Conservation (phyloP, 2,888 invertebrate species). For the Micropterix aruncella region DNA sequence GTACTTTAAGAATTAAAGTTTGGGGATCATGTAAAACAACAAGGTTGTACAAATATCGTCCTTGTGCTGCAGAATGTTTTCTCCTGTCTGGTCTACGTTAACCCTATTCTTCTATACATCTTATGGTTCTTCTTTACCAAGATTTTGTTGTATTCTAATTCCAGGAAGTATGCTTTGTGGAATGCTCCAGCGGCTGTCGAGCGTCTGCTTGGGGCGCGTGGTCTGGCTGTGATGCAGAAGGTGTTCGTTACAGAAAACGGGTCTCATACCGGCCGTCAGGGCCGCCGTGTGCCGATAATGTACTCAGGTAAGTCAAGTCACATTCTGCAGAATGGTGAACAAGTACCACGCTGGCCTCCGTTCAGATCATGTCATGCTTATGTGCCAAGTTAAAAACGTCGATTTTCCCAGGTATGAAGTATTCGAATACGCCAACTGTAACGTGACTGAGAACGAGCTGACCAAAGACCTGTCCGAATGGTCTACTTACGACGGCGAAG, state of each 20-base stretch:
- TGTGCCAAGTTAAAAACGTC: not conserved
- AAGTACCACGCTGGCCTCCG: too few species aligned
- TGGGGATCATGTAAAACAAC: too few species aligned
- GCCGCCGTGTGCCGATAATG: conserved; percentile 10
- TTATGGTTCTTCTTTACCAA: too few species aligned
- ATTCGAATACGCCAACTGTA: conserved; percentile 12
- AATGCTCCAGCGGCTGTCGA: conserved; percentile 11
- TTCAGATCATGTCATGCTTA: too few species aligned
- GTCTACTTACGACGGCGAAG: conserved; percentile 6
- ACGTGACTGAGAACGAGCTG: conserved; percentile 9
- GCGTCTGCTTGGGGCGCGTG: conserved; percentile 11
- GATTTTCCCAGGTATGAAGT: conserved; percentile 10
- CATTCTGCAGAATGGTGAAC: too few species aligned
- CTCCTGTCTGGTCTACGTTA: too few species aligned
- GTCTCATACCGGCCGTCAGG: conserved; percentile 11
- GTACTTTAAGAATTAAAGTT: too few species aligned
- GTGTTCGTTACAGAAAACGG: conserved; percentile 10
- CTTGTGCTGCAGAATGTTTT: too few species aligned
- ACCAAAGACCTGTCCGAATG: conserved; percentile 10
- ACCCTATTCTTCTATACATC: too few species aligned
- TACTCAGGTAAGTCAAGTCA: conserved; percentile 10
- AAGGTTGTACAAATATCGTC: too few species aligned
- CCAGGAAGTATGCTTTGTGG: conserved; percentile 10
- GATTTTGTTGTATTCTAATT: too few species aligned
- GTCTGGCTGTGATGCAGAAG: conserved; percentile 11